Conservation (phyloP, 2,888 invertebrate species). For the Diarsia brunnea region DNA sequence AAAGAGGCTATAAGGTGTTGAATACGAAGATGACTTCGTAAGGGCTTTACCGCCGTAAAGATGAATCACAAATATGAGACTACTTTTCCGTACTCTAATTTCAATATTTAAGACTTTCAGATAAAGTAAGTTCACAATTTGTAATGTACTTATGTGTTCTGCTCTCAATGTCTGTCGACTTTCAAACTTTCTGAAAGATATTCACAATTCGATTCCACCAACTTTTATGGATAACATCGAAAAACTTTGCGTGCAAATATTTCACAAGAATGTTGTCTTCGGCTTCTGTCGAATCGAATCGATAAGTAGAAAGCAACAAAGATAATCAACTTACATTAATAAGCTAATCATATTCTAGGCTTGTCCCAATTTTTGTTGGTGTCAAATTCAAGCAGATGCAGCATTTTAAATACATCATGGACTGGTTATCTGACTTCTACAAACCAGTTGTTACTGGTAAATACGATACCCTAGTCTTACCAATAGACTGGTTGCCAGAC, state of each 20-base stretch:
- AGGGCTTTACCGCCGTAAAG: not conserved
- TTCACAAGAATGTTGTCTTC: not conserved
- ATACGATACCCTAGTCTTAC: too few relatives aligned
- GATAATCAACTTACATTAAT: not conserved
- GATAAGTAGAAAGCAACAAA: not conserved
- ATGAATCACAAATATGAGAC: not conserved
- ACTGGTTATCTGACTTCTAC: not conserved
- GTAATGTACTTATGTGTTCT: constrained; percentile 2
- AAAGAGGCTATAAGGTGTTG: not conserved
- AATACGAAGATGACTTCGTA: not conserved
- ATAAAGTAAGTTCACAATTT: constrained; percentile 1
- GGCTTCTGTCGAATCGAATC: not conserved
- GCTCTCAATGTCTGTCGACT: not conserved
- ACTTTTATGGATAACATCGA: not conserved
- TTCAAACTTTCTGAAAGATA: constrained; percentile 12
- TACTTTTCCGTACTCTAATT: not conserved
- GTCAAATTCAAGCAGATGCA: not conserved
- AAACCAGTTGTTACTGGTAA: not conserved
- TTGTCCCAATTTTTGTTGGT: not conserved
- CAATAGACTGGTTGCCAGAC: not conserved
- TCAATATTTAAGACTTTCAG: constrained; percentile 1
- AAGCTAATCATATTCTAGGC: not conserved
- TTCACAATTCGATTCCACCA: constrained; percentile 23
- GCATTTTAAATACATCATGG: not conserved
- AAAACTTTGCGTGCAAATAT: constrained; percentile 14